Base-by-base conservation (phyloP, 1,140 invertebrate species). In the Calosoma granatense region DNA sequence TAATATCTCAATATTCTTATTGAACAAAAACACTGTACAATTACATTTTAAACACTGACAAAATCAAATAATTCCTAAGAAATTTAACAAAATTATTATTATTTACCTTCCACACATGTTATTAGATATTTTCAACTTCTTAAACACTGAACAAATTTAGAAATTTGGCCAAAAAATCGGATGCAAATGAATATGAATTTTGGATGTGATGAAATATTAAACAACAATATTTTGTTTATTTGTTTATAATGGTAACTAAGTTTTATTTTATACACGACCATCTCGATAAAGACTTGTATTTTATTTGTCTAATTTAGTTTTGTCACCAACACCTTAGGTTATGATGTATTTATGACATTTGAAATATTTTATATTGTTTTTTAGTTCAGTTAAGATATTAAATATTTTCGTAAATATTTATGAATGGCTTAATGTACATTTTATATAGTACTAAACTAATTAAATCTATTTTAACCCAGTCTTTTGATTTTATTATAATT, bases 221-320 rank as follows among this genome's bases (percentile, higher is more conserved):
- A 47, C 41, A 47, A 47, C 41, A 47, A 47, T 47, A 17, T 4
- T 47, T 47, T 47, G 17, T 47, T 47, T 47, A 47, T n/a, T n/a
- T n/a, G n/a, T 17, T 47, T 12, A 11, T 17, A 17, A 47, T 17
- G 41, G 9, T 17, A 12, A 12, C 9, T 17, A 47, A 47, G 9
- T 4, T 47, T 11, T 47, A 12, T 47, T 47, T 47, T 30, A 6
- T 30, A 30, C 26, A 30, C 14, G 26, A 14, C 26, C 14, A 6
- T 30, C 26, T 30, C 26, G 14, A 30, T 30, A 6, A 30, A 30
- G 4, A 30, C n/a, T n/a, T n/a, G n/a, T n/a, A n/a, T n/a, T n/a
- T n/a, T n/a, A n/a, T n/a, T n/a, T n/a, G n/a, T n/a, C n/a, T n/a
- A n/a, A n/a, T n/a, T n/a, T n/a, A n/a, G n/a, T n/a, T n/a, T n/a